Evolutionary conservation across 2,113 vertebrate genomes (phyloP), one percentile per base, ranked within the genome.

Genomic region (Carassius carassius): DNA sequence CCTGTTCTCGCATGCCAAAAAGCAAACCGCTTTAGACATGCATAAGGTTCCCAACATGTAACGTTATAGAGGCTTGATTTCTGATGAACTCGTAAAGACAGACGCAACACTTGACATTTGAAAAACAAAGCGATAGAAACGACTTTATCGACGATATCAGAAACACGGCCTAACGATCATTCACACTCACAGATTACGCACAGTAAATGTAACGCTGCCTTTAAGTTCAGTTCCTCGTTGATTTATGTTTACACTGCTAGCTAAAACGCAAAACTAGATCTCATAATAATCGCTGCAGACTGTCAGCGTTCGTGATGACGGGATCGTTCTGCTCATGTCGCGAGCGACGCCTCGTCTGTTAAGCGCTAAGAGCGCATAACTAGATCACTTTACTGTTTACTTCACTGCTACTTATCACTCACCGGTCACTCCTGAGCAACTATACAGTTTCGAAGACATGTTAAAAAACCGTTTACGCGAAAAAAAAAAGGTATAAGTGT

Each of bases 291-390:
- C 3, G 3, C 19, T 54, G 23, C 3, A 25, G 23, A 54, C 47
- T 54, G 44, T 75, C n/a, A 3, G n/a, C 44, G 65, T 70, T 41
- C 10, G 21, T 47, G 1, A 23, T 14, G 3, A n/a, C 41, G 5
- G 41, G 12, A 74, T 19, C 70, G 11, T n/a, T 69, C 17, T n/a
- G 29, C 8, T n/a, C 29, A 44, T 70, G 63, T 69, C 44, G 79
- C 14, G 35, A 62, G 9, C 41, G 63, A 35, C 47, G 44, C 49
- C 49, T 82, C 5, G 44, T 51, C 79, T 51, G 80, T 67, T 82
- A 72, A 37, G 13, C 56, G 80, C 80, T 82, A 82, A 72, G 65
- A 21, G 80, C 78, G 78, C 78, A 80, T 56, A 82, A 72, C 49
- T 32, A 70, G 49, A 72, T 35, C 47, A n/a, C 29, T 2, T 9